These are phyloP conservation scores for Gymnarchus niloticus DNA, from an alignment of 2,113 vertebrate genomes.

Conservation along the genomic window DNA sequence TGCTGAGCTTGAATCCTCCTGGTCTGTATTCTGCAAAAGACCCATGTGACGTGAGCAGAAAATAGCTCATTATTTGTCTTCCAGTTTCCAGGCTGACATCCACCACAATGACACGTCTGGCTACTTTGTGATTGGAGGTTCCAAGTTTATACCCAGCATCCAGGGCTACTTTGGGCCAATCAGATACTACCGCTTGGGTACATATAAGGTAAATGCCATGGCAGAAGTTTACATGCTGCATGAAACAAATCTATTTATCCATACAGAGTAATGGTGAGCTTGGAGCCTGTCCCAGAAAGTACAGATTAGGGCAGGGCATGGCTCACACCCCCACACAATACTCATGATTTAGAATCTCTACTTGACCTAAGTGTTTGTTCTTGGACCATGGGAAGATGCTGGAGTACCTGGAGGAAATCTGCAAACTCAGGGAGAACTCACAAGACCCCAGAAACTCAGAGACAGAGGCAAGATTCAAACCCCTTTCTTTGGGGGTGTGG, in stretches of 20 bases:
- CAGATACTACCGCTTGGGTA: constrained; percentile 75
- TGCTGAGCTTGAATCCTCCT: neutral
- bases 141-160: constrained; percentile 65
- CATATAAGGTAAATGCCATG: constrained; percentile 41
- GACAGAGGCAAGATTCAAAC: neutral
- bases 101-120: constrained; percentile 79
- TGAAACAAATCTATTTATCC: neutral
- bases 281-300: no score
- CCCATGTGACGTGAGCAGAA: neutral
- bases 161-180: constrained; percentile 79
- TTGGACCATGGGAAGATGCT: neutral
- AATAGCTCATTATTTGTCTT: constrained; percentile 31
- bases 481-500: neutral
- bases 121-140: constrained; percentile 82
- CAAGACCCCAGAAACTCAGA: neutral
- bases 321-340: no score
- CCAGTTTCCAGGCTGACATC: constrained; percentile 69
- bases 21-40: neutral
- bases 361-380: neutral
- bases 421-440: neutral
- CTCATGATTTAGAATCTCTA: neutral
- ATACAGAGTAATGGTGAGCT: no score
- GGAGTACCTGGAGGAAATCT: neutral
- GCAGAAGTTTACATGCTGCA: neutral
- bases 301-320: no score